Base-by-base conservation (phyloP, 2,888 invertebrate genomes). In the Thelaira solivaga region DNA sequence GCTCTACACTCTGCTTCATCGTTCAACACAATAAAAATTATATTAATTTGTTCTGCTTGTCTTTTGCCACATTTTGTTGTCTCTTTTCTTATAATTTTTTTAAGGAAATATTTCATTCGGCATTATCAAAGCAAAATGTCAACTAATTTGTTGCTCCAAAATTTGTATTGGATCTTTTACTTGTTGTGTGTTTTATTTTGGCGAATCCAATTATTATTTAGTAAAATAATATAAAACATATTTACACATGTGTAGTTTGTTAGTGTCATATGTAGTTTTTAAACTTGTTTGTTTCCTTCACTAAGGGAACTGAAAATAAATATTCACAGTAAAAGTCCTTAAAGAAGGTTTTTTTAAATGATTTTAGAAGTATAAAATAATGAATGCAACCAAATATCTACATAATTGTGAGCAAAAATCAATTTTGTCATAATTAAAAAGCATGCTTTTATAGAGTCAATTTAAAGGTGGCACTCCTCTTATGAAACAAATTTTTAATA, bases 41-140 rank as follows among this genome's bases (percentile, higher is more conserved):
- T 86, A 83, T 84, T 82, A 83, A 86, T 86, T 86, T 86, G 86
- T 85, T 84, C 82, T 85, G 86, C 85, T 83, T 85, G 85, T 85
- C 83, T 83, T 83, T 85, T 85, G 85, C 85, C 83, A 53, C 59
- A 67, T 61, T 41, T n/a, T 53, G 16, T 39, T 53, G 26, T 43
- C 18, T 57, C 29, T 36, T 76, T 43, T 36, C n/a, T 39, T 13
- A 7, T 16, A 13, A 39, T 29, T 22, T 55, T 51, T 53, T 24
- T n/a, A n/a, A n/a, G 31, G 31, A 7, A 51, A 57, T 51, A 71
- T 78, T 75, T 81, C 80, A 80, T 78, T 78, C 86, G 86, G 86
- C 82, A 76, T 82, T 82, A 83, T 86, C 86, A 86, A 86, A 86
- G 83, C 22, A 16, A 69, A 80, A 31, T 74, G 83, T 83, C 83